Evolutionary conservation across 2,113 vertebrate genomes (phyloP).

Genomic region (Sakesphorus luctuosus): DNA sequence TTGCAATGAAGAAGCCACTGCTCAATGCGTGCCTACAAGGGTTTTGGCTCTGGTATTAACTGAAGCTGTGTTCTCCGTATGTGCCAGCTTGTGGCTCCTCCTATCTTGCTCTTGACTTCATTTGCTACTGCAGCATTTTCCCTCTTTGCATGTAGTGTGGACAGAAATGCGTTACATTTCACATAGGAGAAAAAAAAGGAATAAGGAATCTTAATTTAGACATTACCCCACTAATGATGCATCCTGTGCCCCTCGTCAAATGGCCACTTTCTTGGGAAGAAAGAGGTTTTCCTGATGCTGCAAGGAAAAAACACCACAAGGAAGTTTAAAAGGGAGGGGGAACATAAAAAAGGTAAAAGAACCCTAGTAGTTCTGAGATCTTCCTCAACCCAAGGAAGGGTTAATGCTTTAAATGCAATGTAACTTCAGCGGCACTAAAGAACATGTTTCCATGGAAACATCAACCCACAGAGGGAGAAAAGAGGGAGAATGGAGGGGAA

Average conservation of each 20-base stretch:
- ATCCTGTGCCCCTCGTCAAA: background rate
- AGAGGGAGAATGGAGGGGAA: slow-evolving; percentile 28
- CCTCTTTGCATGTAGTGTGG: background rate
- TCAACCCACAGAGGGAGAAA: slow-evolving; percentile 74
- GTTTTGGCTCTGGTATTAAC: background rate
- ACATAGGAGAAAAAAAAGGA: background rate
- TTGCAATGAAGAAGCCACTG: background rate
- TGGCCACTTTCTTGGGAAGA: background rate
- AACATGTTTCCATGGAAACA: slow-evolving; percentile 81
- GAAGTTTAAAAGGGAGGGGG: background rate
- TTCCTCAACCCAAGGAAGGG: slow-evolving; percentile 50
- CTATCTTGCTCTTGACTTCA: background rate
- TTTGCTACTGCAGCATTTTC: slow-evolving; percentile 4
- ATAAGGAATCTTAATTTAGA: slow-evolving; percentile 1
- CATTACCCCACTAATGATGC: background rate
- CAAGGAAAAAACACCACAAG: background rate
- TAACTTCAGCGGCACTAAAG: slow-evolving; percentile 77
- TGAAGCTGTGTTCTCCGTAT: background rate
- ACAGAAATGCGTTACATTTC: background rate
- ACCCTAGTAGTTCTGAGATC: background rate
- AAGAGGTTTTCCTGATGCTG: background rate
- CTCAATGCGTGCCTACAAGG: background rate
- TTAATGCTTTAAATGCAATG: slow-evolving; percentile 78
- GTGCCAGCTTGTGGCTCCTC: background rate
- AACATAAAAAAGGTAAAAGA: background rate